Base-by-base conservation (phyloP, 2,113 vertebrate genomes). In the Oryzias celebensis region DNA sequence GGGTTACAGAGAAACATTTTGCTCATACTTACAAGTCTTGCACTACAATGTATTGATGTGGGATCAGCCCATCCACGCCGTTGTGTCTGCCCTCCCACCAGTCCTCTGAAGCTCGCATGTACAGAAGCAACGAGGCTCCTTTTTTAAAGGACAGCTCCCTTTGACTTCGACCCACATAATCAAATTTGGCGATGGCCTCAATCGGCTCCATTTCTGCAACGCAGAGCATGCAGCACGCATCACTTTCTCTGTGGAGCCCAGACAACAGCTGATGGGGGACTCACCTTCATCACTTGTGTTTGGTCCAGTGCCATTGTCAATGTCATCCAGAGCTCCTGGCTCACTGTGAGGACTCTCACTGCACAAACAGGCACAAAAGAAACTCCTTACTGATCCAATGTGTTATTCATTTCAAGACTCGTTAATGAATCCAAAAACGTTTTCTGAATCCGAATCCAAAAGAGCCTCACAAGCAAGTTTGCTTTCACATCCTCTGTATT, bases 81-180 rank as follows among this genome's bases (percentile, higher is more conserved):
- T 97, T 98, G 83, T 98, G 95, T 15, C 96, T 90, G 0, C 96
- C 96, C 88, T 98, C 95, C 96, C 96, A 98, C 96, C 96, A 98
- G 90, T 98, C 96, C 0, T 96, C 92, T 0, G 96, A 98, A 28
- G 96, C 96, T 6, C 96, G 89, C 61, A 95, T 91, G 80, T 96
- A 98, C 1, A 98, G 95, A 42, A 98, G 83, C 81, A 98, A 87
- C 0, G 95, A 96, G 0, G 96, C 96, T 36, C 96, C 96, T 60
- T 98, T 98, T 77, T 96, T 98, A 57, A 98, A 98, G 71, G 95
- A 96, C 47, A 98, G 93, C 87, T 98, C 96, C 15, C 95, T 87
- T 0, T 93, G 93, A 48, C 91, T 98, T 76, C 96, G 94, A 58
- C 96, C 96, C 56, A 92, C 54, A 41, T 98, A 98, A 91, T 98